Base-by-base conservation (phyloP, 1,140 invertebrate genomes). In the Lepidurus packardi region DNA sequence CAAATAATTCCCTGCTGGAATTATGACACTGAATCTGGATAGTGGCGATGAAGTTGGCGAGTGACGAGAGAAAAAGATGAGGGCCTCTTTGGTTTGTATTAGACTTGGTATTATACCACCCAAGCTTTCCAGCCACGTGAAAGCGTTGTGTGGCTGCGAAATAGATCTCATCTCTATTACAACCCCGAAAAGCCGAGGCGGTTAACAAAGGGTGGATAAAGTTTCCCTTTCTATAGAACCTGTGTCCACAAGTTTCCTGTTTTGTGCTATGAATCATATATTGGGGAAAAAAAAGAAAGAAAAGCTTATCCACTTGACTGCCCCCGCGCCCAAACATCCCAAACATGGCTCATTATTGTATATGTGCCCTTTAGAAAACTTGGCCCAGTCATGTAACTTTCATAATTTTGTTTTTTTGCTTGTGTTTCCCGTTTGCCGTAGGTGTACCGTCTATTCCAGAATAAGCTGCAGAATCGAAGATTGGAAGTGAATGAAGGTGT, bases 401-500 rank as follows among this genome's bases (percentile, higher is more conserved):
- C 53, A 1, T 65, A 65, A 65, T 21, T 65, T 65, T 65, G 3
- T n/a, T 65, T 65, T 65, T 65, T 65, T 21, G 16, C 21, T 9
- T 4, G 47, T 13, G 1, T 74, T 78, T 47, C 16, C 0, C 43
- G 43, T 42, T 21, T 10, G 5, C 0, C 47, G 47, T 45, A 78
- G 78, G 34, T 78, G 16, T 74, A 78, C 73, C 78, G 78, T 25
- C 42, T 78, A 2, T 75, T 78, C 4, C 78, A 78, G 45, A 74
- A 78, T 45, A 43, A 47, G 53, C 42, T 78, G 25, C 78, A 74
- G 78, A 74, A 43, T 65, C 73, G 75, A 24, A 77, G 44, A 76
- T 41, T 41, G 81, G 81, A 77, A n/a, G 53, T 65, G 53, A 43
- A 65, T 3, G 85, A 88, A 79, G 88, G 88, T n/a, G 83, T 82